Evolutionary conservation across 2,888 invertebrate genomes (phyloP), one percentile per base, ranked within the genome.

Genomic region (Galerucella calmariensis): DNA sequence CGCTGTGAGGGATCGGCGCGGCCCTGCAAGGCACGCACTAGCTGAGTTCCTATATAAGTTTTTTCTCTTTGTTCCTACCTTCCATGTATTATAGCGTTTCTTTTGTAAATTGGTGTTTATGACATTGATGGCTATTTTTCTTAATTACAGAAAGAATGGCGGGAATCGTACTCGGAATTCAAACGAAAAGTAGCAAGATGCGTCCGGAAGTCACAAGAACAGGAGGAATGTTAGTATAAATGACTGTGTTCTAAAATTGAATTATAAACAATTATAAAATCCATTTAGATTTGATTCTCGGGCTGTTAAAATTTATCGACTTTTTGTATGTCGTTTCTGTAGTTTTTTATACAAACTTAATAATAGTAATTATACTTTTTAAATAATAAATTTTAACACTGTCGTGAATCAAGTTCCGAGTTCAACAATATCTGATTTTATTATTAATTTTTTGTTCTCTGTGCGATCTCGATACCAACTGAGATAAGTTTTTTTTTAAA

Each of bases 121-220:
- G 35, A 8, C 6, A 41, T 41, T 41, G 35, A 41, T 8, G 35
- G 35, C 8, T 41, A 8, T 41, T 78, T 62, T 67, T 67, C 70
- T 53, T 27, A n/a, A 53, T 84, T 92, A 86, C 91, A 97, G 96
- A 99, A 99, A 94, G 97, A 98, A 92, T 98, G 98, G 97, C 93
- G 98, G 90, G 98, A 98, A 90, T 94, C 96, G 89, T 97, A 96
- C 90, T 91, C 94, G 88, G 97, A 97, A 90, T 99, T 98, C 91
- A 98, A 97, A 92, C 93, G 96, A 90, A 97, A 96, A 92, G 98
- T 99, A 85, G 97, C 97, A 85, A 93, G 95, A 90, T 98, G 97
- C 92, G 98, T 99, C 88, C 93, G 98, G 90, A 97, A 96, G 92
- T 98, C 98, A 92, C 98, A 98, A 92, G 98, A 99, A 92, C 98